Evolutionary conservation across 2,888 invertebrate genomes (phyloP).

Genomic region (Reticulitermes lucifugus): DNA sequence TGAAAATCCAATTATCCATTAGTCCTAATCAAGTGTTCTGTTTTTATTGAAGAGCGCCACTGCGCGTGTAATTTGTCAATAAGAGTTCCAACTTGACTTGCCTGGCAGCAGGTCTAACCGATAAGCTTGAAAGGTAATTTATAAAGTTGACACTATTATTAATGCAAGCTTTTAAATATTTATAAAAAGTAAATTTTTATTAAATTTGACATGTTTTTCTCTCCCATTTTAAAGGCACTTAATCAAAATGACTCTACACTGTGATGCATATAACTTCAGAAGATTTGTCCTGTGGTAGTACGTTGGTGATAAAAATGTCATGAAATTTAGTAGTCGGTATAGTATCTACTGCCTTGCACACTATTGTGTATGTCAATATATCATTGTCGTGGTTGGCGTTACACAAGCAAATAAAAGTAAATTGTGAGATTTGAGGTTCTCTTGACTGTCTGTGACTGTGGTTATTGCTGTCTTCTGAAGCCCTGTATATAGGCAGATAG

Average conservation of each 20-base stretch:
- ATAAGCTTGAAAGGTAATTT: conserved; percentile 22
- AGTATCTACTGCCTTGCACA: too few relatives aligned
- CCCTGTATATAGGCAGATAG: too few relatives aligned
- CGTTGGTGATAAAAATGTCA: too few relatives aligned
- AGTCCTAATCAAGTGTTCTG: conserved; percentile 21
- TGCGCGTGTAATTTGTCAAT: conserved; percentile 16
- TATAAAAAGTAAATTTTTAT: neutral
- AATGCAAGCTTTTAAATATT: conserved; percentile 2
- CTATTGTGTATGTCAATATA: too few relatives aligned
- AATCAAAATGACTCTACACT: neutral
- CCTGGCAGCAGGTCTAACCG: neutral
- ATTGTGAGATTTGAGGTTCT: too few relatives aligned
- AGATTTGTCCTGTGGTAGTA: too few relatives aligned
- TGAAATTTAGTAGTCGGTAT: too few relatives aligned
- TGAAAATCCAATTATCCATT: conserved; percentile 19
- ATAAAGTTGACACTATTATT: conserved; percentile 30
- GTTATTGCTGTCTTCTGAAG: too few relatives aligned
- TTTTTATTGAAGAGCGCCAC: neutral
- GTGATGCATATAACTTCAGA: neutral
- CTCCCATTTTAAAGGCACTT: neutral
- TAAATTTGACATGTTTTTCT: neutral
- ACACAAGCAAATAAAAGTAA: too few relatives aligned
- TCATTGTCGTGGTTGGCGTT: too few relatives aligned
- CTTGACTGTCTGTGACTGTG: too few relatives aligned
- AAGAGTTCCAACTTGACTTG: neutral